Conservation (phyloP, 2,888 invertebrate genomes). For the Siphlonurus alternatus region DNA sequence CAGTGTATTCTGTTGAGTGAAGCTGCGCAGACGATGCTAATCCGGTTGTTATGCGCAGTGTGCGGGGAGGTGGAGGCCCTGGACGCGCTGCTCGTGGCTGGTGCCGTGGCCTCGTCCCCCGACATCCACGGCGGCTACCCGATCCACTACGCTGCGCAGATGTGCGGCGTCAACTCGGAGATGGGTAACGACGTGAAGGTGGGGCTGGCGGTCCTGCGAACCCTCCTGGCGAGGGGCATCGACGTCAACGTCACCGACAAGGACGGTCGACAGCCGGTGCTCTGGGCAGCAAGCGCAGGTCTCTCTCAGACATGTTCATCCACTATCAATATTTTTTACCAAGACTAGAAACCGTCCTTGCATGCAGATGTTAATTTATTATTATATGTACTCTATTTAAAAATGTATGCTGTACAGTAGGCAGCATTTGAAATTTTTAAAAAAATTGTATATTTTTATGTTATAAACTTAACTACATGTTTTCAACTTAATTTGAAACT, state of each 20-base stretch:
- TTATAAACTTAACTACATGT: no score
- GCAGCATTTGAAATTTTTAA: no score
- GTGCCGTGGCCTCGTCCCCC: constrained; percentile 72
- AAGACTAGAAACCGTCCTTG: no score
- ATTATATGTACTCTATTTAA: no score
- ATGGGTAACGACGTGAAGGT: constrained; percentile 38
- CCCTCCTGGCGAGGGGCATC: constrained; percentile 58
- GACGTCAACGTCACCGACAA: constrained; percentile 75
- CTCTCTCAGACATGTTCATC: no score
- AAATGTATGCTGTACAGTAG: no score
- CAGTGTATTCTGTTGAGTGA: neutral
- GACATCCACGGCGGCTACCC: constrained; percentile 93
- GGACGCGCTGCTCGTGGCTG: constrained; percentile 64
- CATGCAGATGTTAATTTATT: no score
- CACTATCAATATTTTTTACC: no score
- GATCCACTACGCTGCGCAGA: constrained; percentile 93
- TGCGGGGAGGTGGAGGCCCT: constrained; percentile 86
- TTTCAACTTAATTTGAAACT: no score
- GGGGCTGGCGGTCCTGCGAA: constrained; percentile 64
- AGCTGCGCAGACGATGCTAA: neutral
- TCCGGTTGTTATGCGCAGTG: no score
- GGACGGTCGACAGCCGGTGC: constrained; percentile 81
- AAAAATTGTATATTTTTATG: no score
- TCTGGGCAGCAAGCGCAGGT: constrained; percentile 96
- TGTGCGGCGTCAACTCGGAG: constrained; percentile 70